Evolutionary conservation across 2,888 invertebrate genomes (phyloP).

Genomic region (Buathra laborator): DNA sequence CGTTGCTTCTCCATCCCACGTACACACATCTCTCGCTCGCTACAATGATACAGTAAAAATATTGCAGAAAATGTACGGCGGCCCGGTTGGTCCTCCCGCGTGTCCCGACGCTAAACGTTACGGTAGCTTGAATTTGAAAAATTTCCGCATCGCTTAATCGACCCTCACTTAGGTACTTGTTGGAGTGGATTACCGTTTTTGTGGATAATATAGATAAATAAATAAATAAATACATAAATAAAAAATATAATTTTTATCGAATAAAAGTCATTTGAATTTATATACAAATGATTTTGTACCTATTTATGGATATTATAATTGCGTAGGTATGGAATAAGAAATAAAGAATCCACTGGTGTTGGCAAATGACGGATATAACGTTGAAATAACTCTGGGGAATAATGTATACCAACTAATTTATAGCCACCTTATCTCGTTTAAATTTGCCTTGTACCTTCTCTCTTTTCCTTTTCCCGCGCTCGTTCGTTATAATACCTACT

Average conservation of each 20-base stretch:
- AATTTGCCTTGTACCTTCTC: constrained; percentile 20
- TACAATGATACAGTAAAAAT: constrained; percentile 46
- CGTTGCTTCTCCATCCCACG: not conserved
- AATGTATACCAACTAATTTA: not conserved
- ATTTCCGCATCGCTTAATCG: constrained; percentile 53
- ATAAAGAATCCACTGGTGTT: not conserved
- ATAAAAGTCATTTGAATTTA: too few species aligned
- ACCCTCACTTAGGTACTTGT: constrained; percentile 38
- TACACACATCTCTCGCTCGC: not conserved
- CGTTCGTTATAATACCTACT: constrained; percentile 39
- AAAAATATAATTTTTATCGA: not conserved
- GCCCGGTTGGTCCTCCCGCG: constrained; percentile 7
- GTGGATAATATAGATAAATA: not conserved
- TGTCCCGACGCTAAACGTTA: constrained; percentile 39
- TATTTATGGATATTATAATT: too few species aligned
- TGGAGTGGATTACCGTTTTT: constrained; percentile 54
- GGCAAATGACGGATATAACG: not conserved
- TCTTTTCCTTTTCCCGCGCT: not conserved
- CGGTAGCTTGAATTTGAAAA: constrained; percentile 54
- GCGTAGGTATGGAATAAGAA: not conserved
- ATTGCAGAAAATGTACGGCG: constrained; percentile 26
- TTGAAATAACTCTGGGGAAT: constrained; percentile 6
- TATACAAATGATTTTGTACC: too few species aligned
- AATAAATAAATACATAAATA: not conserved
- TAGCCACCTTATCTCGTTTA: constrained; percentile 4